Base-by-base conservation (phyloP, 1,140 invertebrate species). In the Hyphantria cunea region DNA sequence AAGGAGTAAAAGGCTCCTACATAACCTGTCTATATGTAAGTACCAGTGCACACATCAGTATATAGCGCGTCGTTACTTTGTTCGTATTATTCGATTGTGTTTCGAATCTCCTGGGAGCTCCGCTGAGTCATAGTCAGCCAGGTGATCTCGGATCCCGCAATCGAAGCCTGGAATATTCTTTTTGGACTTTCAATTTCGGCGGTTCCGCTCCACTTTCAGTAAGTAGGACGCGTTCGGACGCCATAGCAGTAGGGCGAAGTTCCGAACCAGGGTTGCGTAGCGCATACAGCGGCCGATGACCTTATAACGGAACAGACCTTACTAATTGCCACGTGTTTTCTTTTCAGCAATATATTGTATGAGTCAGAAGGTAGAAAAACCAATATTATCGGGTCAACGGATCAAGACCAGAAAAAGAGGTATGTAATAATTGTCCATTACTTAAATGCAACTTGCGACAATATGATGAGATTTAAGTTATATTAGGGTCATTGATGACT, bases 391-490 rank as follows among this genome's bases (percentile, higher is more conserved):
- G 95, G 98, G 98, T 97, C 98, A 99, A 95, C 97, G 98, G 93
- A 98, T 99, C 94, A 99, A 99, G 96, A 99, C 98, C 96, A 96
- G 98, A 95, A 99, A 99, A 97, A 98, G 98, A 98, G 97, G 96
- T 97, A 93, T 92, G 89, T 73, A 51, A 15, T 49, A 37, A 56
- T 47, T 66, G 48, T 56, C 17, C 15, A 13, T 39, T 33, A 58
- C 55, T 25, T 47, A 17, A 25, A 8, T 58, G 15, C 11, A 12
- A 25, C 5, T 10, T 58, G 47, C 31, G 32, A 39, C 31, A 2
- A 45, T 6, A 34, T 56, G 31, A 41, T 31, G 41, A 47, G 41
- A 56, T 47, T 25, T 25, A 25, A 45, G 25, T 56, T 47, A 25
- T 25, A 5, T 5, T 33, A 10, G 31, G 12, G 54, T 47, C 17